Percentiles rank a stretch among this genome's conserved stretches.
Conservation (phyloP, 2,113 vertebrate species). For the Puffinus mauretanicus region DNA sequence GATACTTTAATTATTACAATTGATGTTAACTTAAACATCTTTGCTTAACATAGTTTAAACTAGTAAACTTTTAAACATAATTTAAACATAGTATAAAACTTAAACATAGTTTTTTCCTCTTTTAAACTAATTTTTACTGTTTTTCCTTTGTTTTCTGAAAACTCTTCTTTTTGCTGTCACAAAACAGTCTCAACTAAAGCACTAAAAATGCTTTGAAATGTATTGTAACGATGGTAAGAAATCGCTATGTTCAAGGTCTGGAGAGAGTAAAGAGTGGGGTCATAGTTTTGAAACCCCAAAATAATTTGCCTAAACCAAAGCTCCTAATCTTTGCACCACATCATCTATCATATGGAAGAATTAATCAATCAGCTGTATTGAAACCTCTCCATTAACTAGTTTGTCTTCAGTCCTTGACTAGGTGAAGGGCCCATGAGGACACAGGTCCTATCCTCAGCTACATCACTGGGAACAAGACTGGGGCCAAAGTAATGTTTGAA, state of each 20-base stretch:
- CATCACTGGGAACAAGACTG: not conserved
- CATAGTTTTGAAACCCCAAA: not conserved
- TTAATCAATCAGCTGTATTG: not conserved
- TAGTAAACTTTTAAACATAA: not conserved
- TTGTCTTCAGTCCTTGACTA: not conserved
- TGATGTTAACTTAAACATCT: not conserved
- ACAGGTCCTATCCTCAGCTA: not conserved
- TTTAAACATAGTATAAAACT: not conserved
- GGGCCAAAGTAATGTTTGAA: slow-evolving; percentile 8
- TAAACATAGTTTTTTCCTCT: not conserved
- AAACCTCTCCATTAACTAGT: not conserved
- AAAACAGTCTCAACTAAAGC: not conserved
- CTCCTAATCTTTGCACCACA: not conserved
- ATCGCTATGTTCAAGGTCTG: rapidly evolving
- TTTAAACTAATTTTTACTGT: not conserved
- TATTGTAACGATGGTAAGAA: not conserved
- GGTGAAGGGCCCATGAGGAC: not conserved
- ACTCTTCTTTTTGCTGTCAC: not conserved
- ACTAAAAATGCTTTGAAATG: not conserved
- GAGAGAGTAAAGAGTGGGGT: not conserved
- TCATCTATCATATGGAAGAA: not conserved
- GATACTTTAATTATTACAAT: not conserved
- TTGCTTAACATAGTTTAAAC: not conserved
- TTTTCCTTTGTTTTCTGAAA: not conserved
- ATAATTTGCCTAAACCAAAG: not conserved